Evolutionary conservation across 2,113 vertebrate species (phyloP), one percentile per base, ranked within the genome.

Genomic region (Litocranius walleri): DNA sequence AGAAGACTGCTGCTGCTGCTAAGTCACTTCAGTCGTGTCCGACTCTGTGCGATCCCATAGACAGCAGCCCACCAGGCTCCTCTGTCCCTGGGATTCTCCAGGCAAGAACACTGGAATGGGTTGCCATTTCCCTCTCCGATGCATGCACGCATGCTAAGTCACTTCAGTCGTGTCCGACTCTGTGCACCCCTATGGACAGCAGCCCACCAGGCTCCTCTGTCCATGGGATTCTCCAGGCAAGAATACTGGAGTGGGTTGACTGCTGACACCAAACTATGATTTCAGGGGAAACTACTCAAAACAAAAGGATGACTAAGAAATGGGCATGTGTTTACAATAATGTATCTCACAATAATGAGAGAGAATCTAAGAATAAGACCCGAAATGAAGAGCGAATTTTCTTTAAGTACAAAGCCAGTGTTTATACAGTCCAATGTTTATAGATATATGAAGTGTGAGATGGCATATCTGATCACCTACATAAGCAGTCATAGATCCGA

Each of bases 31-130:
- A 36, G 64, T 71, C 4, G 1, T 23, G 64, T 36, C 64, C 1
- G 1, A 71, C n/a, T 71, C n/a, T 36, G 64, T 23, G n/a, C 0
- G 0, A 36, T 4, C 64, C 4, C n/a, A 6, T 1, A 36, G n/a
- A 71, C 0, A 4, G 19, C 64, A 71, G 64, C 64, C n/a, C n/a
- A 36, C n/a, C 64, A 36, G 64, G n/a, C n/a, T 71, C n/a, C 8
- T 3, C n/a, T 3, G 9, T 71, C 64, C n/a, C 17, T 71, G n/a
- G 64, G 64, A 21, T 71, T 36, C n/a, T 71, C n/a, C 64, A 71
- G 17, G 64, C 8, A 36, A 36, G 64, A 36, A 71, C 4, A 71
- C 1, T 21, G 64, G 64, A 67, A 16, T n/a, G 33, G 64, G 64
- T 19, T 67, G 64, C 33, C 33, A 67, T 67, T 67, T n/a, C 16